phyloP scores from a whole-genome alignment of 2,113 vertebrate species.

The Ibidorhyncha struthersii region DNA sequence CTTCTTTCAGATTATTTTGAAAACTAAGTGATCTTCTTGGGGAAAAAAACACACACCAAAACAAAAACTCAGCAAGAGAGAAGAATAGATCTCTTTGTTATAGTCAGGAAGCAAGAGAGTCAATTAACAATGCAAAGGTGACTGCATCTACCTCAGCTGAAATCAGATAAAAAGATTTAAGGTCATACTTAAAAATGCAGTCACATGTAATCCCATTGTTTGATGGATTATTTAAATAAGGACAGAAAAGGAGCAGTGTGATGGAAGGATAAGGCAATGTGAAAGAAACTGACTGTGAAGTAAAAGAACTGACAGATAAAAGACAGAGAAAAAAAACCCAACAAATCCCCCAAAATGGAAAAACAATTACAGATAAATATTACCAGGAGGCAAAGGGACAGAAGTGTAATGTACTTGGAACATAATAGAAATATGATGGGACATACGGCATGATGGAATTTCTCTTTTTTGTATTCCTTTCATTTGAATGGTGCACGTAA shows the following conservation, averaged over 20 bases:
- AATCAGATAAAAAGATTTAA: conserved; percentile 11
- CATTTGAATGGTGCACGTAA: neutral
- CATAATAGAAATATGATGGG: neutral
- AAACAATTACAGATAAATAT: neutral
- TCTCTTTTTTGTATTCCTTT: neutral
- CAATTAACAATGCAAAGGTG: neutral
- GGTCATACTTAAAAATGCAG: neutral
- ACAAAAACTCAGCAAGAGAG: neutral
- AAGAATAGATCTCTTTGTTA: neutral
- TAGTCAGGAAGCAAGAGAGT: neutral
- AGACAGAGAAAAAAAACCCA: neutral
- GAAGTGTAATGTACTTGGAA: neutral
- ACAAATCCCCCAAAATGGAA: neutral
- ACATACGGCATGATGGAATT: neutral
- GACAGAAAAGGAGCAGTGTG: neutral
- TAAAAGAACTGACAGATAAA: neutral
- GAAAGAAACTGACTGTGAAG: neutral
- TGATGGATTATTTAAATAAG: conserved; percentile 26
- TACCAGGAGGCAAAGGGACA: neutral
- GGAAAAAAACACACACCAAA: neutral
- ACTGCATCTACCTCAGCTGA: neutral
- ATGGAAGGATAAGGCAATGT: neutral
- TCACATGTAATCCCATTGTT: neutral
- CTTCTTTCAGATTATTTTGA: neutral
- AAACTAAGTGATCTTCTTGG: neutral